These are phyloP conservation scores for Tragelaphus strepsiceros DNA, from an alignment of 2,113 vertebrate species.

Conservation along the genomic window DNA sequence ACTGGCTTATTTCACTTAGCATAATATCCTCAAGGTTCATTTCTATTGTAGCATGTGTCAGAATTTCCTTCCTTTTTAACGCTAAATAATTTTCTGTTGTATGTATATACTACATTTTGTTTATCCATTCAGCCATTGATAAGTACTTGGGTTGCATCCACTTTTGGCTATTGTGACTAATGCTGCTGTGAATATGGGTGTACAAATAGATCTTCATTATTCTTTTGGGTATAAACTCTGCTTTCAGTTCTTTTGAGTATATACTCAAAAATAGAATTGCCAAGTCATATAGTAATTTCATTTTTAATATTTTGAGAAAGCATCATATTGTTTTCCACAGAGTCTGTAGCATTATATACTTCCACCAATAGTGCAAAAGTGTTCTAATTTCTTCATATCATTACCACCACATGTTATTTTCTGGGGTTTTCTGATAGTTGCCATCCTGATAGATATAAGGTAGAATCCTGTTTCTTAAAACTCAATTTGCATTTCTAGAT, in stretches of 20 bases:
- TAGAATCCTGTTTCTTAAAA: conserved; percentile 6
- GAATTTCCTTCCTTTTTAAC: neutral
- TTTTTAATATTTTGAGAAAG: neutral
- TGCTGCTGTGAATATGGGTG: neutral
- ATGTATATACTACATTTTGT: neutral
- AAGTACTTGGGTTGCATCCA: neutral
- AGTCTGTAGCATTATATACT: neutral
- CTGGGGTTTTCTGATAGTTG: neutral
- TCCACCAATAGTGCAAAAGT: neutral
- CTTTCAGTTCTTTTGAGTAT: neutral
- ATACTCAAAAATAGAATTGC: neutral
- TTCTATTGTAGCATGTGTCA: neutral
- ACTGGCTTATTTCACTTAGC: neutral
- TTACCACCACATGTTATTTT: neutral
- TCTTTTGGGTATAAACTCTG: neutral
- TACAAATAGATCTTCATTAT: neutral
- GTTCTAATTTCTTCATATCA: neutral
- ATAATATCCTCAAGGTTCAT: neutral
- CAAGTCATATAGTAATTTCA: neutral
- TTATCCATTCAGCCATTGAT: neutral
- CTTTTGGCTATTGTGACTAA: neutral
- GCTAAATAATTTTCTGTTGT: neutral
- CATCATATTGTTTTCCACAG: neutral
- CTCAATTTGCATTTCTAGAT: neutral
- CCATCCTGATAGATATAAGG: neutral